Conservation (phyloP, 2,888 invertebrate species). For the Drosophila maculinotata region DNA sequence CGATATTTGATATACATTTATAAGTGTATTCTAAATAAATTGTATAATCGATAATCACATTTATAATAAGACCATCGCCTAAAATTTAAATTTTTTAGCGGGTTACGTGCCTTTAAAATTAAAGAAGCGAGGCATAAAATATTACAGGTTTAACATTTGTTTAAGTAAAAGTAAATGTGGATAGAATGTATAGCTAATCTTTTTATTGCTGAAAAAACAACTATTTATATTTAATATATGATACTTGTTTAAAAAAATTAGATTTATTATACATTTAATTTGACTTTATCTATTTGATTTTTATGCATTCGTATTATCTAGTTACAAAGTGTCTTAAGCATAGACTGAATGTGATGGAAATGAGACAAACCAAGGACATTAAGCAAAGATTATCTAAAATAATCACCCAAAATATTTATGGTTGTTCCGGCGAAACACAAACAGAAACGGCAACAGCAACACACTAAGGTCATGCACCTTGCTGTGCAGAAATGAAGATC, state of each 20-base stretch:
- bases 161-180: too few species aligned
- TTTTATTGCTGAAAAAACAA: too few species aligned
- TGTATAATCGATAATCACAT: not conserved
- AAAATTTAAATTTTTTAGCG: not conserved
- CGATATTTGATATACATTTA: not conserved
- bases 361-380: conserved; percentile 71
- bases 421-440: conserved; percentile 66
- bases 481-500: conserved; percentile 74
- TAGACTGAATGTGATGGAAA: conserved; percentile 23
- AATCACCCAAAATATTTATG: conserved; percentile 82
- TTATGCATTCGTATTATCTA: not conserved
- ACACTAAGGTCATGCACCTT: conserved; percentile 73
- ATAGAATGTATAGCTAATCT: too few species aligned
- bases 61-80: not conserved
- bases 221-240: too few species aligned
- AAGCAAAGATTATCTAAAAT: conserved; percentile 79
- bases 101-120: too few species aligned
- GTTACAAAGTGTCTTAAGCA: not conserved
- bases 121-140: too few species aligned
- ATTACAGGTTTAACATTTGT: too few species aligned
- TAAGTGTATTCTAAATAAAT: not conserved
- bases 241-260: too few species aligned
- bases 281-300: not conserved
- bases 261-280: not conserved
- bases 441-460: conserved; percentile 55